Evolutionary conservation across 2,113 vertebrate species (phyloP).

Genomic region (Felis chaus): DNA sequence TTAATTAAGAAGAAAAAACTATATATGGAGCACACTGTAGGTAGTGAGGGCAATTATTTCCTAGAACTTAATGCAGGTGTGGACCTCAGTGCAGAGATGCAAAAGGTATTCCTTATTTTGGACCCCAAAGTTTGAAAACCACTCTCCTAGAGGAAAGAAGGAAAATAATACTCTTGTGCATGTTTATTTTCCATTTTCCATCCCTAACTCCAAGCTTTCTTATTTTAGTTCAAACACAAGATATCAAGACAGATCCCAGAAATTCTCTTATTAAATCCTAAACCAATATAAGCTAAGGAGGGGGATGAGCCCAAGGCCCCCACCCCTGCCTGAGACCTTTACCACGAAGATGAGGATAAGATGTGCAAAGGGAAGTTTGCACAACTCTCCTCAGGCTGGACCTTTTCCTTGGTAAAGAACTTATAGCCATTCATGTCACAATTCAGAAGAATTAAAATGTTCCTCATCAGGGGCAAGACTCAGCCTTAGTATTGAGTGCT

Average conservation of each 20-base stretch:
- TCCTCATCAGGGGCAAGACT: background rate
- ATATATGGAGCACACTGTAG: background rate
- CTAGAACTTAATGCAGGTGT: background rate
- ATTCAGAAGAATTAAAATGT: background rate
- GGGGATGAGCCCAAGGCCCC: background rate
- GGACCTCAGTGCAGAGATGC: background rate
- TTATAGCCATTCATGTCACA: background rate
- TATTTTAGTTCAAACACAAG: slow-evolving; percentile 9
- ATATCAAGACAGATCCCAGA: slow-evolving; percentile 37
- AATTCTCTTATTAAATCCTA: slow-evolving; percentile 3
- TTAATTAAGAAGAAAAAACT: background rate
- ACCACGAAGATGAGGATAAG: background rate
- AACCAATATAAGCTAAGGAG: background rate
- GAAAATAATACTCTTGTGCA: background rate
- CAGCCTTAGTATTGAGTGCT: background rate
- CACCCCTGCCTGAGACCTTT: background rate
- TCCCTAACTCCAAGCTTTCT: background rate
- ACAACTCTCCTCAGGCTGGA: background rate
- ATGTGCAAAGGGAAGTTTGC: background rate
- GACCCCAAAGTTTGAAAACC: background rate
- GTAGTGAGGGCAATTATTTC: background rate
- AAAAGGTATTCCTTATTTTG: background rate
- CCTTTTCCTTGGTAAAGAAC: background rate
- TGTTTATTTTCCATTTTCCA: slow-evolving; percentile 30
- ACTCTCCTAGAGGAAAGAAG: background rate